Conservation (phyloP, 2,113 vertebrate species). For the Mormoops blainvillei region DNA sequence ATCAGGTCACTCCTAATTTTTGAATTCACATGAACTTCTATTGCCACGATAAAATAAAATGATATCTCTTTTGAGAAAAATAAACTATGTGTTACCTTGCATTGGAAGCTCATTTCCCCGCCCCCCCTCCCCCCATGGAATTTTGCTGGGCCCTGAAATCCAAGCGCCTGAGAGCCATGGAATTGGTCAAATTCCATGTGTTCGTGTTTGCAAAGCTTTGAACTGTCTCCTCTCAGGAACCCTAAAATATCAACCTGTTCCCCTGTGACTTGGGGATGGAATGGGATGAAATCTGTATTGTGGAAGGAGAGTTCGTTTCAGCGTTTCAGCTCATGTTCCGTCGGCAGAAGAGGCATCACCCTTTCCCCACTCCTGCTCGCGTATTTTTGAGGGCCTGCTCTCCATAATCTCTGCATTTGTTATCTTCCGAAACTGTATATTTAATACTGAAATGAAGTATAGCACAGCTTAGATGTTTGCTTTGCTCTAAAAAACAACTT, state of each 20-base stretch:
- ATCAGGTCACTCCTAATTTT: not conserved
- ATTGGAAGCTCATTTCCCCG: not conserved
- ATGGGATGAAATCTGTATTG: not conserved
- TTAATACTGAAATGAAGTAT: not conserved
- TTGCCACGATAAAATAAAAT: not conserved
- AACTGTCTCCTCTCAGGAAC: not conserved
- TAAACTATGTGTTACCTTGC: not conserved
- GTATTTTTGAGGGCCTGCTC: not conserved
- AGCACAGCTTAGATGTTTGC: not conserved
- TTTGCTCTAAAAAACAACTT: not conserved
- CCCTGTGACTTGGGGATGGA: not conserved
- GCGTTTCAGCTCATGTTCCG: not conserved
- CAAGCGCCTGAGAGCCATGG: not conserved
- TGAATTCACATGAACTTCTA: not conserved
- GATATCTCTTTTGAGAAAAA: not conserved
- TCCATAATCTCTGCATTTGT: not conserved
- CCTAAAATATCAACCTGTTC: not conserved
- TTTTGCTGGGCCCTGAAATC: not conserved
- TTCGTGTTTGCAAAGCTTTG: not conserved
- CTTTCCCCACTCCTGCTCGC: not conserved
- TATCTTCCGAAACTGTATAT: not conserved
- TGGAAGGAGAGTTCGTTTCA: not conserved
- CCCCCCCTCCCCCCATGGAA: fast-evolving
- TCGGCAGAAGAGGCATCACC: not conserved
- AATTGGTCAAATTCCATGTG: not conserved